Evolutionary conservation across 2,797 vertebrate genomes (phyloP).

Genomic region (Triplophysa bombifrons): DNA sequence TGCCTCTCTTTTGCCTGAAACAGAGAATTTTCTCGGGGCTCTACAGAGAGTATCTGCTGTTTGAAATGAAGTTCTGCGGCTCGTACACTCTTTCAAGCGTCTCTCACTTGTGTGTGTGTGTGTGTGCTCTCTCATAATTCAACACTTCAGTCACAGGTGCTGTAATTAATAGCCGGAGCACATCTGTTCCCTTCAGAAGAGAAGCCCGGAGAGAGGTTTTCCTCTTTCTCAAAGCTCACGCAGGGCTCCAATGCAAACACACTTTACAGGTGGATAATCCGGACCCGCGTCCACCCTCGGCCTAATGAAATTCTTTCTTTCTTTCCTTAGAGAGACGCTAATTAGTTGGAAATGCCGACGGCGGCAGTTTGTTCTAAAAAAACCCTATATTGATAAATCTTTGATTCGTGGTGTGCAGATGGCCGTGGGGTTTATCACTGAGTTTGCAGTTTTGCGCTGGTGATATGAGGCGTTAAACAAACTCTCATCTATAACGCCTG

Average conservation of each 20-base stretch:
- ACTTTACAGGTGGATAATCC: slow-evolving; percentile 39
- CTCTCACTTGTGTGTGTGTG: neutral
- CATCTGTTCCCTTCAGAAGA: slow-evolving; percentile 69
- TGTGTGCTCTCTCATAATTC: neutral
- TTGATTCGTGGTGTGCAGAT: slow-evolving; percentile 34
- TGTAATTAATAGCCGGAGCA: slow-evolving; percentile 66
- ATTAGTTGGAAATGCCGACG: slow-evolving; percentile 52
- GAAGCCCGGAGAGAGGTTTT: slow-evolving; percentile 62
- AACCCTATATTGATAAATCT: slow-evolving; percentile 46
- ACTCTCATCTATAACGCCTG: slow-evolving; percentile 4
- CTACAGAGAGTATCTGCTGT: neutral
- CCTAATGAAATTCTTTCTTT: slow-evolving; percentile 44
- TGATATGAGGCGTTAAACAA: neutral
- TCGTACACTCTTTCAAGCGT: too few relatives aligned
- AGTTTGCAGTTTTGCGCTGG: slow-evolving; percentile 19
- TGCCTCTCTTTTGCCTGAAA: neutral
- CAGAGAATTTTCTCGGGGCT: neutral
- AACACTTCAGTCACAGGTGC: slow-evolving; percentile 54
- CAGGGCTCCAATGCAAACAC: slow-evolving; percentile 4
- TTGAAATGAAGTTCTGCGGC: slow-evolving; percentile 24
- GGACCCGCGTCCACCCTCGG: slow-evolving; percentile 11
- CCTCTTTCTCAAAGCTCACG: slow-evolving; percentile 41
- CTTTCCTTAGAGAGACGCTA: slow-evolving; percentile 36
- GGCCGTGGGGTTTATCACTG: slow-evolving; percentile 46
- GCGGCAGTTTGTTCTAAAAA: slow-evolving; percentile 44